Conservation (phyloP, 2,113 vertebrate species). For the Muntiacus reevesi region DNA sequence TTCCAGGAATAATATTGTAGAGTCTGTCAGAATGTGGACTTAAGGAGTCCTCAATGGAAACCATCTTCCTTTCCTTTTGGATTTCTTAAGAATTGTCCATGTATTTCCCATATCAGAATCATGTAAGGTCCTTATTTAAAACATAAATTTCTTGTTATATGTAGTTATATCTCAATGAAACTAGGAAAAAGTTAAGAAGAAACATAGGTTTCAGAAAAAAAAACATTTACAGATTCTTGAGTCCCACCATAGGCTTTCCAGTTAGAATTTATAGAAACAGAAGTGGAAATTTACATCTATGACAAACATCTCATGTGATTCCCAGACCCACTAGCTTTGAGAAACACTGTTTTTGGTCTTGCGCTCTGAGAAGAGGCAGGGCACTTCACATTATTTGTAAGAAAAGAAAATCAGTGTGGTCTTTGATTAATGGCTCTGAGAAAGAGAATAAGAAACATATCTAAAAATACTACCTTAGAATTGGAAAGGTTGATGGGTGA, state of each 20-base stretch:
- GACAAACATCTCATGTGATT: background rate
- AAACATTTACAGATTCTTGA: background rate
- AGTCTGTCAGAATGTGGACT: background rate
- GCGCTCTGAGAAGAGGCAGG: background rate
- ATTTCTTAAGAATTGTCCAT: background rate
- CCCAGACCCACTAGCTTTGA: background rate
- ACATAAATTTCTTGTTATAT: background rate
- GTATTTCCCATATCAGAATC: background rate
- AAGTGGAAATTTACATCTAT: background rate
- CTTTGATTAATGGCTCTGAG: constrained; percentile 59
- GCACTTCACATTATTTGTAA: background rate
- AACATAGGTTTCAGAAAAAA: background rate
- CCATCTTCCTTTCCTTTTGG: background rate
- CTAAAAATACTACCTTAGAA: constrained; percentile 74
- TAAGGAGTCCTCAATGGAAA: background rate
- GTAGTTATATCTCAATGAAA: background rate
- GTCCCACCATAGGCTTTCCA: background rate
- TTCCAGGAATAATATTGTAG: background rate
- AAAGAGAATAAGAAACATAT: constrained; percentile 49
- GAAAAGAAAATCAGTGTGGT: constrained; percentile 32
- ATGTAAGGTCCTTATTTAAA: background rate
- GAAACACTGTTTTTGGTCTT: background rate
- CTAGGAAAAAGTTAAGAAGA: background rate
- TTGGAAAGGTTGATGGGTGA: constrained; percentile 70
- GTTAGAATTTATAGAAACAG: background rate